Percentiles rank a stretch among this genome's conserved stretches.
Conservation (phyloP, 2,797 vertebrate genomes). For the Serranus cabrilla region DNA sequence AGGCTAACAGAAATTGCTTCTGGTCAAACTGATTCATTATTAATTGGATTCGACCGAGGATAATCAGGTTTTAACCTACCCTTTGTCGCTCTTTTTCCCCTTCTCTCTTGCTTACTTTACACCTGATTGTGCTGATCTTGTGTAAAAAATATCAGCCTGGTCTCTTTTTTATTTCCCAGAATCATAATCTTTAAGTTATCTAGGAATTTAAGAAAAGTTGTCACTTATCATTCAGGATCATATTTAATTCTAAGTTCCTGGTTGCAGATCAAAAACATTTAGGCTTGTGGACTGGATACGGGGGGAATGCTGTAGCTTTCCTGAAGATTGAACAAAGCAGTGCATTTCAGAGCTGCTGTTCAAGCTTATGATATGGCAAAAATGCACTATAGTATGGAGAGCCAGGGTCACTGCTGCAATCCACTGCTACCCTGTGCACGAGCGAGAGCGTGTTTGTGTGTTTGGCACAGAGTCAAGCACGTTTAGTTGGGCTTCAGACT, state of each 20-base stretch:
- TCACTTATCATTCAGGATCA: background rate
- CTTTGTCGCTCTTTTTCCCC: background rate
- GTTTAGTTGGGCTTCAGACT: conserved; percentile 51
- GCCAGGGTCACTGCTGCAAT: conserved; percentile 23
- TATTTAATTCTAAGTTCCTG: background rate
- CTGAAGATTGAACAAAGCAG: background rate
- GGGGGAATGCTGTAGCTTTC: background rate
- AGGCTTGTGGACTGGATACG: background rate
- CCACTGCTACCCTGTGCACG: background rate
- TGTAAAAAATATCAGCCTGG: background rate
- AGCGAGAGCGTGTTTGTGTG: conserved; percentile 29
- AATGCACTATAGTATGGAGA: background rate
- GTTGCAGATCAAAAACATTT: background rate
- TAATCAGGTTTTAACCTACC: conserved; percentile 15
- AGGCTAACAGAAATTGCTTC: conserved; percentile 16
- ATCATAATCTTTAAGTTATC: conserved; percentile 4
- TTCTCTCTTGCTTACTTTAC: background rate
- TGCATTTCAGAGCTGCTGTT: background rate
- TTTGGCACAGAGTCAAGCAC: conserved; percentile 50
- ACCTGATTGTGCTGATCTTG: background rate
- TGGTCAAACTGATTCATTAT: conserved; percentile 32
- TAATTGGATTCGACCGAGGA: conserved; percentile 21
- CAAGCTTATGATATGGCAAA: conserved; percentile 2
- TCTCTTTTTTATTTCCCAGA: background rate
- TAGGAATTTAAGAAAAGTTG: background rate